Evolutionary conservation across 2,888 invertebrate genomes (phyloP).

Genomic region (Netelia melanura): DNA sequence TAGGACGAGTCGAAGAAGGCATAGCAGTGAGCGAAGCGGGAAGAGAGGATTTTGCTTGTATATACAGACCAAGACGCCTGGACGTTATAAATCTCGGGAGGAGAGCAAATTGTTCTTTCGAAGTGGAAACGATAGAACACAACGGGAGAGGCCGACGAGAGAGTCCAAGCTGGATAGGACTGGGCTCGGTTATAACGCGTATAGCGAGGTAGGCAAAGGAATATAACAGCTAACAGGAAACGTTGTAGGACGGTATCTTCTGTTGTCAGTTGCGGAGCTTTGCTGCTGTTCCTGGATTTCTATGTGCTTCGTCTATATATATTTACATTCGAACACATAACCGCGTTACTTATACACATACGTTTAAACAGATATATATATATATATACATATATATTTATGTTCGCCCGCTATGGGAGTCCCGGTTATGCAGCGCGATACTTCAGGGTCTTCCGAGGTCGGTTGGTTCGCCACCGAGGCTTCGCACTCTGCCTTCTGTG

Average conservation of each 20-base stretch:
- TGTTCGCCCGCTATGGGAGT: constrained; percentile 72
- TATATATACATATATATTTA: background rate
- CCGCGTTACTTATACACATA: background rate
- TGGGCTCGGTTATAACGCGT: constrained; percentile 43
- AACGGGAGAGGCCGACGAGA: constrained; percentile 70
- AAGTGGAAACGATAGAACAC: constrained; percentile 76
- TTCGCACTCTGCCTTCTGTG: constrained; percentile 11
- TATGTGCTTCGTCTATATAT: constrained; percentile 19
- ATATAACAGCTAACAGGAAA: constrained; percentile 82
- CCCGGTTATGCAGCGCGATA: constrained; percentile 75
- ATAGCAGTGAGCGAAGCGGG: constrained; percentile 50
- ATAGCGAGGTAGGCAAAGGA: constrained; percentile 60
- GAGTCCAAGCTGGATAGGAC: constrained; percentile 7
- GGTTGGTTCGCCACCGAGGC: constrained; percentile 51
- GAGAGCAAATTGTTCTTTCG: constrained; percentile 82
- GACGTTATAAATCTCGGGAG: constrained; percentile 80
- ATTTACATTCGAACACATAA: background rate
- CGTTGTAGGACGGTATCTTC: constrained; percentile 76
- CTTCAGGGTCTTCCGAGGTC: constrained; percentile 65
- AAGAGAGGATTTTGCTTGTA: constrained; percentile 23
- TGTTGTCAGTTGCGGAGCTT: constrained; percentile 50
- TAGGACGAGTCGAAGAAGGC: constrained; percentile 37
- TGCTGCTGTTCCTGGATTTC: constrained; percentile 59
- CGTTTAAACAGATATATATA: background rate
- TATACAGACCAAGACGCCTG: constrained; percentile 22